Conservation (phyloP, 2,888 invertebrate species). For the Lepidocyrtinus sp. region DNA sequence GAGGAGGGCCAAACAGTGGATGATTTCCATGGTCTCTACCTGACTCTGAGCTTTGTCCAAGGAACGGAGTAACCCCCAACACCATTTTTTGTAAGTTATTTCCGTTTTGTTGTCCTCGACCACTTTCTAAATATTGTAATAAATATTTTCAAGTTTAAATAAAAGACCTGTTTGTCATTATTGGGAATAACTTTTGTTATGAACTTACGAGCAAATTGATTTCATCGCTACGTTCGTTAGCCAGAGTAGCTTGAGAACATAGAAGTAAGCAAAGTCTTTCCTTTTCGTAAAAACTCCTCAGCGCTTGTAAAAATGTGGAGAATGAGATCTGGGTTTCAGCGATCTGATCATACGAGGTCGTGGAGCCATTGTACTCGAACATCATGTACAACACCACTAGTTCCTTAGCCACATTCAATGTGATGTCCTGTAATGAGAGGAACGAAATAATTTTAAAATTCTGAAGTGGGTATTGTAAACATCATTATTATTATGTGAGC, state of each 20-base stretch:
- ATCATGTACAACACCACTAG: conserved; percentile 64
- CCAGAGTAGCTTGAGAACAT: conserved; percentile 64
- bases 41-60: conserved; percentile 53
- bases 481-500: not conserved
- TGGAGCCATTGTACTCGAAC: conserved; percentile 66
- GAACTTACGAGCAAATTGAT: conserved; percentile 58
- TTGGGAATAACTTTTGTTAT: not conserved
- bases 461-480: not conserved
- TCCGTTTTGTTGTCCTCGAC: conserved; percentile 43
- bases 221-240: conserved; percentile 45
- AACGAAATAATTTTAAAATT: not conserved
- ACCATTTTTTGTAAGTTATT: conserved; percentile 46
- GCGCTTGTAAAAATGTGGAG: conserved; percentile 38
- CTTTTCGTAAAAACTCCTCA: conserved; percentile 62
- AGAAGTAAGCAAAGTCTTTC: conserved; percentile 64
- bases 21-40: conserved; percentile 58
- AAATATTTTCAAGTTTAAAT: not conserved
- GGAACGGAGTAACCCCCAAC: conserved; percentile 46
- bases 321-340: conserved; percentile 57
- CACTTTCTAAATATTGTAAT: conserved; percentile 49
- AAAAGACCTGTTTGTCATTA: not conserved
- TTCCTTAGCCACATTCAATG: conserved; percentile 58
- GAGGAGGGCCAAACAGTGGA: conserved; percentile 60
- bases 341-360: conserved; percentile 57
- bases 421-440: conserved; percentile 51